Conservation (phyloP, 35 echinoderm and acorn worm species). For the Hemicentrotus pulcherrimus region DNA sequence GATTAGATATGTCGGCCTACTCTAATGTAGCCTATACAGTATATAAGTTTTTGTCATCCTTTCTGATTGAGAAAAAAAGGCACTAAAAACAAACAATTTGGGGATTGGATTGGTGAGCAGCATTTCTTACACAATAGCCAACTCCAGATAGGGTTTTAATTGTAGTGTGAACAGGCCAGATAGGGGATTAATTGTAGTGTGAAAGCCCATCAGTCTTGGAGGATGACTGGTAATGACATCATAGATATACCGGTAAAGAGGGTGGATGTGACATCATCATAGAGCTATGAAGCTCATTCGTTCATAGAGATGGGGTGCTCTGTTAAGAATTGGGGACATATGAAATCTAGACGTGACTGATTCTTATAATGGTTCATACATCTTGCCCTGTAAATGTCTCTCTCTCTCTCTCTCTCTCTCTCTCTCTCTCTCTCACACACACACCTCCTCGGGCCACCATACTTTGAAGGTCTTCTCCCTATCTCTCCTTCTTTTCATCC, state of each 20-base stretch:
- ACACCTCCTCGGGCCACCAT: too few species aligned
- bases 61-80: too few species aligned
- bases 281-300: not conserved
- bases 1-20: too few species aligned
- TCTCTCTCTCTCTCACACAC: too few species aligned
- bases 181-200: not conserved
- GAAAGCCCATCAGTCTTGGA: not conserved
- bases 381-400: not conserved
- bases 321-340: not conserved
- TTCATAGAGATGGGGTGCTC: not conserved
- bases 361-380: not conserved
- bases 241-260: not conserved
- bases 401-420: too few species aligned
- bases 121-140: too few species aligned
- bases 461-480: too few species aligned
- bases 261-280: not conserved
- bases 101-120: too few species aligned
- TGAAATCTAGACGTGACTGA: not conserved
- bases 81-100: too few species aligned
- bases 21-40: too few species aligned
- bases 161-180: not conserved
- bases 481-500: not conserved
- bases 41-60: too few species aligned
- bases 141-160: not conserved
- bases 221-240: conserved; percentile 10